Evolutionary conservation across 1,140 invertebrate genomes (phyloP).

Genomic region (Sinella curviseta): DNA sequence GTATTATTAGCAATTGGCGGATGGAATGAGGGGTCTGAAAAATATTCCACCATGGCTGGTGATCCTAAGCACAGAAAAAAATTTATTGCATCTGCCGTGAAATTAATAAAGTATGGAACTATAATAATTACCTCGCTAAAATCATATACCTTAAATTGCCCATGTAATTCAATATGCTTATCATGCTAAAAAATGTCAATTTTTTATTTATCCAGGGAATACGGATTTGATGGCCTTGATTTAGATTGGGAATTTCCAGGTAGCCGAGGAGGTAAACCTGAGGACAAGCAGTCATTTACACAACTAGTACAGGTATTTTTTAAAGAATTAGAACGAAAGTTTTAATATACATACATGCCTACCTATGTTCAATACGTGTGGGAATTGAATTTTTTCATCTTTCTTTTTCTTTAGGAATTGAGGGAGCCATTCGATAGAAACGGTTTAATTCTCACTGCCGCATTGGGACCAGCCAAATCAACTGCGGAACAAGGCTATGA

Average conservation of each 20-base stretch:
- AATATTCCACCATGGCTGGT: conserved; percentile 74
- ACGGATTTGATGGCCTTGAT: conserved; percentile 80
- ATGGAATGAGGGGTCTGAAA: conserved; percentile 81
- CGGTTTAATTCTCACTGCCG: conserved; percentile 70
- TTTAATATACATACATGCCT: background rate
- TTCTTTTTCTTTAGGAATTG: conserved; percentile 60
- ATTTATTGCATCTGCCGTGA: conserved; percentile 67
- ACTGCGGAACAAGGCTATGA: conserved; percentile 75
- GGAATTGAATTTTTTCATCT: background rate
- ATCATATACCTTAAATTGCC: background rate
- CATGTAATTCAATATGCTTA: background rate
- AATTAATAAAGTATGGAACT: conserved; percentile 64
- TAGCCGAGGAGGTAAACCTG: conserved; percentile 67
- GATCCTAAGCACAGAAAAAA: conserved; percentile 59
- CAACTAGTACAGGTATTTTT: conserved; percentile 70
- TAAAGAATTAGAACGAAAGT: background rate
- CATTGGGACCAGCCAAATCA: conserved; percentile 70
- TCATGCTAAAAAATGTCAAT: background rate
- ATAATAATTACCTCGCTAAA: background rate
- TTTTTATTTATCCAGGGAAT: conserved; percentile 64
- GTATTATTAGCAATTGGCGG: conserved; percentile 79
- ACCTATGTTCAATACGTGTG: background rate
- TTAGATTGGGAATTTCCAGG: conserved; percentile 79
- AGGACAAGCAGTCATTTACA: conserved; percentile 77
- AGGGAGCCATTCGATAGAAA: conserved; percentile 62